phyloP scores from a whole-genome alignment of 2,797 vertebrate species.

The Menidia menidia region DNA sequence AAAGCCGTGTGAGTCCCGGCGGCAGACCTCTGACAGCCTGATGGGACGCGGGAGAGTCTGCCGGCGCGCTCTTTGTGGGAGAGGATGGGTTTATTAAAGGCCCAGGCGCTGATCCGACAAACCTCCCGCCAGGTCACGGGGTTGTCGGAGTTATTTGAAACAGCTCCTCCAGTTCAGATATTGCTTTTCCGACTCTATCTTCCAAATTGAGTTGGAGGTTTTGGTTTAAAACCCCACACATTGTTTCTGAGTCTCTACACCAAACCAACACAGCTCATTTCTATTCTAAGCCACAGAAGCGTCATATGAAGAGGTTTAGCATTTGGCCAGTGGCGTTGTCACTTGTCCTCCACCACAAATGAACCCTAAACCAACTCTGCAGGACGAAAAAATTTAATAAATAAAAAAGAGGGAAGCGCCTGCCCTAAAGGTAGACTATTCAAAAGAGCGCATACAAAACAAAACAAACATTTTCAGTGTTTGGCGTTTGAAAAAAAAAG shows the following conservation, averaged over 20 bases:
- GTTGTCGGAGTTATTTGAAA: conserved; percentile 15
- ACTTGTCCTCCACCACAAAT: background rate
- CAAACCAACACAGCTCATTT: background rate
- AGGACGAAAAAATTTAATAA: background rate
- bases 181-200: conserved; percentile 2
- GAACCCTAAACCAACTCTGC: background rate
- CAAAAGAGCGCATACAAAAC: too few species aligned
- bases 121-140: conserved; percentile 19
- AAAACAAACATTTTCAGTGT: too few species aligned
- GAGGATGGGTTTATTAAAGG: conserved; percentile 21
- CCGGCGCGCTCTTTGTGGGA: conserved; percentile 1
- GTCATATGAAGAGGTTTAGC: background rate
- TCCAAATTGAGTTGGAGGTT: background rate
- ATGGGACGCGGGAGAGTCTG: conserved; percentile 19
- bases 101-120: background rate
- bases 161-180: background rate
- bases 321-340: background rate
- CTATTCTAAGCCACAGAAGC: background rate
- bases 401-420: background rate
- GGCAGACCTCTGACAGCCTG: conserved; percentile 14
- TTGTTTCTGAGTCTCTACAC: background rate
- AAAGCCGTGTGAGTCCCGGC: background rate
- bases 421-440: too few species aligned
- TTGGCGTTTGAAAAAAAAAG: too few species aligned
- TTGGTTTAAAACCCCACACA: background rate